These are phyloP conservation scores for Elysia chlorotica DNA, from an alignment of 1,140 invertebrate genomes.

Conservation along the genomic window DNA sequence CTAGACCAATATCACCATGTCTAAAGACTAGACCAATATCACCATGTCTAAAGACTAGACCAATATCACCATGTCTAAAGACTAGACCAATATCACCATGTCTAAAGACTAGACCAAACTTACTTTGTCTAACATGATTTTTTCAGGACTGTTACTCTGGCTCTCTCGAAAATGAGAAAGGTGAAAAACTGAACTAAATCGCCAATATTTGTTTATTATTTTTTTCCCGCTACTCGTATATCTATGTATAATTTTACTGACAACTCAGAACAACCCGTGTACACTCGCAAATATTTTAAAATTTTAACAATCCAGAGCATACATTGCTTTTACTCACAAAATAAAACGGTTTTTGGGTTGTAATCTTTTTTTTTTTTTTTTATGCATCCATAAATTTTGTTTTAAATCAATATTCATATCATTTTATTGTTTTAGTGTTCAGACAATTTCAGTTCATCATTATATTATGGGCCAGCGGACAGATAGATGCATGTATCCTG, in stretches of 20 bases:
- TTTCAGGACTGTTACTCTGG: constrained; percentile 23
- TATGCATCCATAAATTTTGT: background rate
- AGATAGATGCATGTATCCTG: too few species aligned
- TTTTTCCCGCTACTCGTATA: background rate
- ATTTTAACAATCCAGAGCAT: background rate
- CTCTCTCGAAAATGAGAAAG: constrained; percentile 8
- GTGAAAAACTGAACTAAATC: background rate
- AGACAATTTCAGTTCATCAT: background rate
- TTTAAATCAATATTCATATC: background rate
- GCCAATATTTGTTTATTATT: background rate
- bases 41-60: background rate
- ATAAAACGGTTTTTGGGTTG: background rate
- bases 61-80: background rate
- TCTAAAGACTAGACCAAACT: background rate
- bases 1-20: background rate
- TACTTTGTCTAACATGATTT: background rate
- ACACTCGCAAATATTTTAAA: background rate
- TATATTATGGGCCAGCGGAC: too few species aligned
- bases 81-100: too few species aligned
- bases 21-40: background rate
- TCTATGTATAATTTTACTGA: background rate
- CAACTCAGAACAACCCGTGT: background rate
- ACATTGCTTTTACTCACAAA: background rate
- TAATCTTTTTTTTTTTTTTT: background rate
- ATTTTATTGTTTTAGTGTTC: background rate